Evolutionary conservation across 2,113 vertebrate species (phyloP).

Genomic region (Malurus alboscapulatus): DNA sequence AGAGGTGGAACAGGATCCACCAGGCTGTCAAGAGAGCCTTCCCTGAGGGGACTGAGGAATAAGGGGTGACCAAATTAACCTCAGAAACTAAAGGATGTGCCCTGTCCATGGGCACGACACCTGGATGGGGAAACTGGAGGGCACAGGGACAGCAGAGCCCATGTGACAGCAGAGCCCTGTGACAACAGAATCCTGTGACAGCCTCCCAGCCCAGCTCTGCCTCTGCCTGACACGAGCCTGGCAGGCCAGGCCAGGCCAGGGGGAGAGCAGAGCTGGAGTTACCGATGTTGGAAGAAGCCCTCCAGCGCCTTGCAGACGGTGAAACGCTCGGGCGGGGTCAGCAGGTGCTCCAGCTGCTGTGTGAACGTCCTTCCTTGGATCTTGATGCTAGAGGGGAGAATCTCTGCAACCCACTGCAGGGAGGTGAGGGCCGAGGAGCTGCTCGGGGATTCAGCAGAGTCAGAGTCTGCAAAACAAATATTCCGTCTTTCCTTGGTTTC

Average conservation of each 20-base stretch:
- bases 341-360: slow-evolving; percentile 95
- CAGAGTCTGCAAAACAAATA: slow-evolving; percentile 75
- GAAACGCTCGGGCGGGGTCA: slow-evolving; percentile 91
- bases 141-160: not conserved
- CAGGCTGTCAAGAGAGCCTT: not conserved
- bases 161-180: not conserved
- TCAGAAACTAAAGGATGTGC: not conserved
- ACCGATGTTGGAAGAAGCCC: slow-evolving; percentile 99
- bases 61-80: not conserved
- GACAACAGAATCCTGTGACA: not conserved
- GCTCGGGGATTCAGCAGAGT: slow-evolving; percentile 77
- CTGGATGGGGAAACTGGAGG: not conserved
- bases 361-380: slow-evolving; percentile 94
- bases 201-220: not conserved
- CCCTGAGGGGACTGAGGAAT: rapidly evolving
- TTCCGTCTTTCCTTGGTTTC: not conserved
- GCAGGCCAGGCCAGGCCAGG: not conserved
- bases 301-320: slow-evolving; percentile 91
- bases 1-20: not conserved
- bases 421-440: slow-evolving; percentile 90
- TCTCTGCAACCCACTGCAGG: slow-evolving; percentile 97
- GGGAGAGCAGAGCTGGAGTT: not conserved
- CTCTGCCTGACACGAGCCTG: too few relatives aligned
- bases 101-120: not conserved
- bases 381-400: slow-evolving; percentile 93